phyloP scores from a whole-genome alignment of 2,113 vertebrate genomes.

The Ictidomys tridecemlineatus region DNA sequence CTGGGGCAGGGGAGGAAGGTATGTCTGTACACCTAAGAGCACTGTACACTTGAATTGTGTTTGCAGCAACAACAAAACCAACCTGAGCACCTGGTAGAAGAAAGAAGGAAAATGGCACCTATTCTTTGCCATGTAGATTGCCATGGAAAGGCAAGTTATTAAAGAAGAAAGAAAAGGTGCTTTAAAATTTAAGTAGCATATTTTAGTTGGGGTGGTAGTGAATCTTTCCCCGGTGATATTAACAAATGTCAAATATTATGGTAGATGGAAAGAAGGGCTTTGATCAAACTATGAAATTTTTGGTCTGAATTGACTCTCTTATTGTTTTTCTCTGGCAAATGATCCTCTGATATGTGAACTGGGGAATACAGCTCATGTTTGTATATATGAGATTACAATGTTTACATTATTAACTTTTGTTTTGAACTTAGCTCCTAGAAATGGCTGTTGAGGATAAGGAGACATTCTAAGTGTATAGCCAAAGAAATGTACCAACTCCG shows the following conservation, averaged over 20 bases:
- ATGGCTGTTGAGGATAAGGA: not conserved
- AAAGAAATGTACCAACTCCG: not conserved
- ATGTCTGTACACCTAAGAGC: not conserved
- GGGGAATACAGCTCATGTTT: not conserved
- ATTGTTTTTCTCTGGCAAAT: not conserved
- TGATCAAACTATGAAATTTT: not conserved
- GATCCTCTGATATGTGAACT: not conserved
- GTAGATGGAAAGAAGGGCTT: not conserved
- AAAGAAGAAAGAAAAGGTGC: not conserved
- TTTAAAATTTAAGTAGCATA: not conserved
- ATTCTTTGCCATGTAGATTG: not conserved
- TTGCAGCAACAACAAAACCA: not conserved
- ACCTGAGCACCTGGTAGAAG: not conserved
- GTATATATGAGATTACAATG: not conserved
- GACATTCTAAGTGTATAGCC: not conserved
- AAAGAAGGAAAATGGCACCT: not conserved
- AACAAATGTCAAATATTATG: not conserved
- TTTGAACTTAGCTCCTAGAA: conserved; percentile 58
- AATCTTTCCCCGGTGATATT: not conserved
- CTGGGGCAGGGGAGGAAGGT: not conserved
- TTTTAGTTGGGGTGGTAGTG: not conserved
- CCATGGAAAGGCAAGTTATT: not conserved
- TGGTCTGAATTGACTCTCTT: not conserved
- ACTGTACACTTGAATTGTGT: not conserved
- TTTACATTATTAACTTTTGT: conserved; percentile 8